phyloP scores from a whole-genome alignment of 2,113 vertebrate genomes.

The Cairina moschata region DNA sequence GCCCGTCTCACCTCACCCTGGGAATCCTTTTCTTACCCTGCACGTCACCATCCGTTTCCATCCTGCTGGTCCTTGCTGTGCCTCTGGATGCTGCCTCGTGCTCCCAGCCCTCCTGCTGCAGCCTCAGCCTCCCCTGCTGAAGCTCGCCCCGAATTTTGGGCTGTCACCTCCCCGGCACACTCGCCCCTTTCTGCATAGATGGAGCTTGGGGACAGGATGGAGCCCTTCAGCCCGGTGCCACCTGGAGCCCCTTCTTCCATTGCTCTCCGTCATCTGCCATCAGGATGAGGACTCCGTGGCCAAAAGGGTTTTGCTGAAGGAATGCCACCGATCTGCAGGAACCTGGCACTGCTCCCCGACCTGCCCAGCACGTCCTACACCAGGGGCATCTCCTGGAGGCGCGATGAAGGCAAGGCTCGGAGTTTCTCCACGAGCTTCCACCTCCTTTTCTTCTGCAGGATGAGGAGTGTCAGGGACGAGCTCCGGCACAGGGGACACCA shows the following conservation, averaged over 20 bases:
- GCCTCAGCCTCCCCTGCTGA: background rate
- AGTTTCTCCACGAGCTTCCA: background rate
- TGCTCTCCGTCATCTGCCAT: background rate
- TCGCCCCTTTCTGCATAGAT: background rate
- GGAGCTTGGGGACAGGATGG: fast-evolving
- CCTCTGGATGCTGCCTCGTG: fast-evolving
- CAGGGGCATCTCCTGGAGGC: fast-evolving
- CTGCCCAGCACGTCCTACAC: fast-evolving
- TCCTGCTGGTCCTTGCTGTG: fast-evolving
- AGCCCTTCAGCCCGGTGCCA: background rate
- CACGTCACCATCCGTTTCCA: background rate
- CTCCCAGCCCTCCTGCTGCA: background rate
- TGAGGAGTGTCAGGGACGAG: fast-evolving
- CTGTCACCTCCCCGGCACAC: fast-evolving
- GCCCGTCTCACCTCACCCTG: background rate
- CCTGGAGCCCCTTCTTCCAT: background rate
- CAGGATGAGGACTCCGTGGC: fast-evolving
- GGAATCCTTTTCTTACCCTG: background rate
- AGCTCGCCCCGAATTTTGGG: background rate
- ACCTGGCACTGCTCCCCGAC: fast-evolving
- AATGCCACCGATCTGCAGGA: fast-evolving
- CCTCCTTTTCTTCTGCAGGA: background rate
- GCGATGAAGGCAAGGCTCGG: fast-evolving
- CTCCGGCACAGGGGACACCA: fast-evolving
- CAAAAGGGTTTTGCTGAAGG: background rate